Evolutionary conservation across 2,888 invertebrate species (phyloP).

Genomic region (Cephus spinipes): DNA sequence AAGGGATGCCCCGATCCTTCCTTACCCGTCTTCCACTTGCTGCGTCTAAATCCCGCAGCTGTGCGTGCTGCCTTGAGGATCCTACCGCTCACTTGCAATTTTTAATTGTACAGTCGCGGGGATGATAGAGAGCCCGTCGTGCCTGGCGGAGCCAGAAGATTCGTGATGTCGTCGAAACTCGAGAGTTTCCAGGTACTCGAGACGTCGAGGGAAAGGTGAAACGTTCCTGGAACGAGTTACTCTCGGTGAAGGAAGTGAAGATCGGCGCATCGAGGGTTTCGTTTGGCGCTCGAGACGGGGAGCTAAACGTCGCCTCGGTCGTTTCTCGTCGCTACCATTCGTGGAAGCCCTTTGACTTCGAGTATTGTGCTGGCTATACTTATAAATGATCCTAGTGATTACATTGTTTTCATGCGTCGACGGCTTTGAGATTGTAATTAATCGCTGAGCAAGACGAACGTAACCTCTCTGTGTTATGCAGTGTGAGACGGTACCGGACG

Average conservation of each 20-base stretch:
- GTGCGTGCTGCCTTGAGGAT: neutral
- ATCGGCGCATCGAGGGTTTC: neutral
- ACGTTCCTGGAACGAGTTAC: neutral
- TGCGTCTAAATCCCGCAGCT: neutral
- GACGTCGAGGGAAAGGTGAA: neutral
- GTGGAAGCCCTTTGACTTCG: neutral
- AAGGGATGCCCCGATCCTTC: neutral
- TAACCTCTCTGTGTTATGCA: neutral
- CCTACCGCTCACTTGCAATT: neutral
- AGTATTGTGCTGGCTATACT: neutral
- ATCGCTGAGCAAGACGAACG: neutral
- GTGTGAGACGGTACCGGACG: neutral
- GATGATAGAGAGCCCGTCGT: neutral
- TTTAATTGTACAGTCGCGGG: neutral
- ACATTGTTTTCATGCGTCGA: neutral
- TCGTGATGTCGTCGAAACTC: neutral
- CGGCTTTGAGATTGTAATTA: conserved; percentile 2
- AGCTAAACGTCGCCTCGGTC: neutral
- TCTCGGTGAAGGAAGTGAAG: neutral
- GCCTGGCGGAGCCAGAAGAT: neutral
- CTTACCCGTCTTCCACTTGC: neutral
- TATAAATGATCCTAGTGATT: neutral
- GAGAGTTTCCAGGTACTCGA: neutral
- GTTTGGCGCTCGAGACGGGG: neutral
- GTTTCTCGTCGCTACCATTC: neutral